Base-by-base conservation (phyloP, 2,113 vertebrate genomes). In the Anarhynchus alexandrinus region DNA sequence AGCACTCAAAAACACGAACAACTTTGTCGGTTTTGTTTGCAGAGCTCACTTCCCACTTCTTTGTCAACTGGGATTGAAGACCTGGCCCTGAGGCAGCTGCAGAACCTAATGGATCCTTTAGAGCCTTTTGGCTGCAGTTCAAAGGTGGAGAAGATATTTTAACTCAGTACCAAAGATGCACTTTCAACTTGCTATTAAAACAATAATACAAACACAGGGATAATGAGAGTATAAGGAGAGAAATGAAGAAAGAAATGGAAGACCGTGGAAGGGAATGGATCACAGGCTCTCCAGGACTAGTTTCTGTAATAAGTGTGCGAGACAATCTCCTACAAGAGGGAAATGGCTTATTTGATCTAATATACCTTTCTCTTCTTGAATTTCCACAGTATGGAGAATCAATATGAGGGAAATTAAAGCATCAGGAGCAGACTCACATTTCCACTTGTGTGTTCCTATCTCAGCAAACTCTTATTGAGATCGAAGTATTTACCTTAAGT, bases 341-440 rank as follows among this genome's bases (percentile, higher is more conserved):
- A 94, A 95, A 97, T 95, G 36, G 97, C 85, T 94, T 95, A 91
- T 95, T 96, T 95, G 89, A 96, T 95, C 86, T 94, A 95, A 97
- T 81, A 83, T 69, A 74, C 71, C 73, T 96, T 92, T 96, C 95
- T 96, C 89, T 83, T 95, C 93, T 96, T 88, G 86, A 95, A 93
- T 97, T 96, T 95, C 74, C 87, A 95, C 93, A 80, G 78, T 86
- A 95, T 77, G 84, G 89, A 95, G 96, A 93, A 97, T 95, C 96
- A 93, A 95, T 97, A 96, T 30, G 30, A 95, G 74, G 52, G 71
- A 93, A 95, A 97, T 97, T 95, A 95, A 97, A 97, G 89, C 78
- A 96, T 90, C 84, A 43, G 74, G 58, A 93, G 69, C 89, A 94
- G 95, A 94, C 87, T 95, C 91, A 97, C 91, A 97, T 97, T 94